Percentiles rank a stretch among this genome's conserved stretches.
Evolutionary conservation across 2,113 vertebrate genomes (phyloP).

Genomic region (Burhinus oedicnemus): DNA sequence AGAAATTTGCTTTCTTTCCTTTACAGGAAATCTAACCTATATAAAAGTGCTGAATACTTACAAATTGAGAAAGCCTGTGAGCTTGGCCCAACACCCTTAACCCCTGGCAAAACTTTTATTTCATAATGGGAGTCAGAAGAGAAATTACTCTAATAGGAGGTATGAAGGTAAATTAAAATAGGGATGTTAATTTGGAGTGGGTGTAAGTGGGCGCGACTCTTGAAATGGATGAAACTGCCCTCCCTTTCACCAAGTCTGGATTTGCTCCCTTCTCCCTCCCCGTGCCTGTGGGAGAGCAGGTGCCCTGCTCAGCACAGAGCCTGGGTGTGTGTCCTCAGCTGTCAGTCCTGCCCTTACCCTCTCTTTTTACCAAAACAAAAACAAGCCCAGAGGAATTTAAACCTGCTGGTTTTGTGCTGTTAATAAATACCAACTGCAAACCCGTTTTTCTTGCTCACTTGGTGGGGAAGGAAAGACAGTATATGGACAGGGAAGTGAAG

Average conservation of each 20-base stretch:
- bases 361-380: slow-evolving; percentile 34
- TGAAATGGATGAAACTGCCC: neutral
- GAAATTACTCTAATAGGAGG: neutral
- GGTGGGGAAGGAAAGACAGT: neutral
- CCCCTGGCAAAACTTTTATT: neutral
- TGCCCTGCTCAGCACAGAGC: neutral
- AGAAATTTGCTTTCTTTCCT: neutral
- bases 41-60: neutral
- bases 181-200: neutral
- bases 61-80: neutral
- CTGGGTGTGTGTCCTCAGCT: neutral
- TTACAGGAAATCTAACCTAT: neutral
- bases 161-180: neutral
- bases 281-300: neutral
- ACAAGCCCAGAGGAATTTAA: slow-evolving; percentile 37
- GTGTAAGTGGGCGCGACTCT: neutral
- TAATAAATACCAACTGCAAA: slow-evolving; percentile 29
- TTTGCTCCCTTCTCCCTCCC: neutral
- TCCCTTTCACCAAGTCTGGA: neutral
- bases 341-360: neutral
- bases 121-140: neutral
- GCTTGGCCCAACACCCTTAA: neutral
- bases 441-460: slow-evolving; percentile 56
- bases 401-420: slow-evolving; percentile 7
- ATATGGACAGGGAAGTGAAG: neutral